Evolutionary conservation across 2,113 vertebrate species (phyloP).

Genomic region (Dasyornis broadbenti): DNA sequence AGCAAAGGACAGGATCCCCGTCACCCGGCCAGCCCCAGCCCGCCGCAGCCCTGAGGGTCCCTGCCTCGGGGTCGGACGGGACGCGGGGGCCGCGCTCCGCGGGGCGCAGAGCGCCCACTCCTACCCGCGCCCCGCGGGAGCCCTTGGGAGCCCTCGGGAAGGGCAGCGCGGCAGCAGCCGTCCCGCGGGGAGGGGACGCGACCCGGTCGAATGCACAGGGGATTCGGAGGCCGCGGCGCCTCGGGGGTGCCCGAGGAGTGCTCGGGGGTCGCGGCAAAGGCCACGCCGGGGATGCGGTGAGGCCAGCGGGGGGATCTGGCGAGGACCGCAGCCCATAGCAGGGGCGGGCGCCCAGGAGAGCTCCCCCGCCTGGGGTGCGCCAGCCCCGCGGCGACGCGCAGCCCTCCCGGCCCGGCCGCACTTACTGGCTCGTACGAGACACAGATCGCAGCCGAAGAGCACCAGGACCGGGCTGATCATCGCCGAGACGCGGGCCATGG

Average conservation of each 20-base stretch:
- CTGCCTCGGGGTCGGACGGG: not conserved
- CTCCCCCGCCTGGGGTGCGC: not conserved
- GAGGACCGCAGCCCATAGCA: not conserved
- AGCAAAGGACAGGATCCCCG: too few relatives aligned
- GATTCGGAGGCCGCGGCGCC: not conserved
- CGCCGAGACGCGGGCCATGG: constrained; percentile 5
- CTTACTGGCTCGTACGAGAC: constrained; percentile 90
- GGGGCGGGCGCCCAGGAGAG: not conserved
- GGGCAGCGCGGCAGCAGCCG: not conserved
- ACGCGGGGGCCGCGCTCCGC: not conserved
- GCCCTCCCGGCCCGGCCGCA: not conserved
- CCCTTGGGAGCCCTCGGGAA: not conserved
- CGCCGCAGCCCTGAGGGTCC: not conserved
- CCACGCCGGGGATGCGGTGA: not conserved
- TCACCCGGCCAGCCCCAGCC: not conserved
- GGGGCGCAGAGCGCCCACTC: not conserved
- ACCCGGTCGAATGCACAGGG: not conserved
- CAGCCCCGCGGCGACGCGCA: not conserved
- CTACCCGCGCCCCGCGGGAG: too few relatives aligned
- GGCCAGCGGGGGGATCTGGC: not conserved
- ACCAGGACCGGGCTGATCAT: constrained; percentile 73
- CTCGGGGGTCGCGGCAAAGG: not conserved
- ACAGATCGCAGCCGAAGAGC: constrained; percentile 88
- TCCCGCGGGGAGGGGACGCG: not conserved
- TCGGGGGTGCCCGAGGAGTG: not conserved